These are phyloP conservation scores for Xyliphius kryptos DNA, from an alignment of 2,113 vertebrate genomes.

Conservation along the genomic window DNA sequence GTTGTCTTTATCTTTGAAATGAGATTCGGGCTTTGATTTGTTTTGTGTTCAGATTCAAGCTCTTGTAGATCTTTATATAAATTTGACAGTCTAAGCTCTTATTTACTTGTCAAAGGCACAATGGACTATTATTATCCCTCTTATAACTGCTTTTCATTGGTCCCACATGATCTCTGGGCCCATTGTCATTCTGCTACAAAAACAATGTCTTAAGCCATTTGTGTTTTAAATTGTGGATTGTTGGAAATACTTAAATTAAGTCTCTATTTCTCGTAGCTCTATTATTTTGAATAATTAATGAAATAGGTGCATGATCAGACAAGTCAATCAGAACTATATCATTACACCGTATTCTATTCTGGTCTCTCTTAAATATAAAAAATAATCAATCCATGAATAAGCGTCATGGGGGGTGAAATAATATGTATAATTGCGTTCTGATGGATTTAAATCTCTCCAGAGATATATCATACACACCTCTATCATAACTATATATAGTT, in stretches of 20 bases:
- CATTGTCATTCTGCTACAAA: no score
- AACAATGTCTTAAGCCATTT: no score
- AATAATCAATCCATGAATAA: conserved; percentile 19
- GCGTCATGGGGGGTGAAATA: not conserved
- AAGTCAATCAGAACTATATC: conserved; percentile 10
- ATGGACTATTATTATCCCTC: conserved; percentile 14
- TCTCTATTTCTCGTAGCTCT: conserved; percentile 12
- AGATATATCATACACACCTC: conserved; percentile 11
- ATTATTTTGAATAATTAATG: no score
- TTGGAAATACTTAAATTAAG: conserved; percentile 29
- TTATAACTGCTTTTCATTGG: conserved; percentile 28
- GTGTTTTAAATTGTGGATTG: conserved; percentile 4
- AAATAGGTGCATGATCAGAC: conserved; percentile 10
- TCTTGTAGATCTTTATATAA: not conserved
- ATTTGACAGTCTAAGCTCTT: not conserved
- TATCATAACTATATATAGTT: conserved; percentile 1
- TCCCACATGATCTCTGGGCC: no score
- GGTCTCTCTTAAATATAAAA: conserved; percentile 6
- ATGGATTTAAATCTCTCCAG: conserved; percentile 15
- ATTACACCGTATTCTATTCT: conserved; percentile 8
- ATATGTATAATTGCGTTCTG: not conserved
- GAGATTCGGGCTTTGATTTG: not conserved
- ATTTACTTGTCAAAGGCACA: conserved; percentile 2
- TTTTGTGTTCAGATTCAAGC: not conserved
- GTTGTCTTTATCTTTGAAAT: conserved; percentile 6